Evolutionary conservation across 2,113 vertebrate species (phyloP).

Genomic region (Channa maculata): DNA sequence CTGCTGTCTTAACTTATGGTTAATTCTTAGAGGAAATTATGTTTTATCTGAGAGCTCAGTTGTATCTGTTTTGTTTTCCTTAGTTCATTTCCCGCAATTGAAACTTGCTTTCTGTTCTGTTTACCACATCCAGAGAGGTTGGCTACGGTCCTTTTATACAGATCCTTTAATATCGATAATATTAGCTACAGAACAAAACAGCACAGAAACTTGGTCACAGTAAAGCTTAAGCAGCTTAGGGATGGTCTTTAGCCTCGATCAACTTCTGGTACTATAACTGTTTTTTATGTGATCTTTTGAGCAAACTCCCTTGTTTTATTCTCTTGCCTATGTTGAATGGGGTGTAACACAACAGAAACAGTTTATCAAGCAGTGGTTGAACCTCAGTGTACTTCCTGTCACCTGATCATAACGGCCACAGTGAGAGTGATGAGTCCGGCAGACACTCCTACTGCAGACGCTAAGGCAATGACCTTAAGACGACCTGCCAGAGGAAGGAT

Average conservation of each 20-base stretch:
- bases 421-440: constrained; percentile 84
- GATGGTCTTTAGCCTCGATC: background rate
- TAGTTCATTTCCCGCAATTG: background rate
- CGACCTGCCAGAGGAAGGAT: constrained; percentile 69
- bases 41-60: too few species aligned
- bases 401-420: constrained; percentile 86
- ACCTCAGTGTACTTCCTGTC: constrained; percentile 21
- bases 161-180: too few species aligned
- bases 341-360: background rate
- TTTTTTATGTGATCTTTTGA: too few species aligned
- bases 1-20: too few species aligned
- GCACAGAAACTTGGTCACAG: background rate
- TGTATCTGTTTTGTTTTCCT: too few species aligned
- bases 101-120: background rate
- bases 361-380: background rate
- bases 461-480: constrained; percentile 83
- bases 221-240: background rate
- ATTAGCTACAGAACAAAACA: too few species aligned
- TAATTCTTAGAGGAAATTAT: too few species aligned
- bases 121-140: too few species aligned
- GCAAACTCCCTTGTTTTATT: too few species aligned
- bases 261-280: too few species aligned
- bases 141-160: background rate
- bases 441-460: constrained; percentile 83
- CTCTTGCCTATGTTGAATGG: too few species aligned